Evolutionary conservation across 2,113 vertebrate genomes (phyloP), one percentile per base, ranked within the genome.

Genomic region (Ploceus nigricollis): DNA sequence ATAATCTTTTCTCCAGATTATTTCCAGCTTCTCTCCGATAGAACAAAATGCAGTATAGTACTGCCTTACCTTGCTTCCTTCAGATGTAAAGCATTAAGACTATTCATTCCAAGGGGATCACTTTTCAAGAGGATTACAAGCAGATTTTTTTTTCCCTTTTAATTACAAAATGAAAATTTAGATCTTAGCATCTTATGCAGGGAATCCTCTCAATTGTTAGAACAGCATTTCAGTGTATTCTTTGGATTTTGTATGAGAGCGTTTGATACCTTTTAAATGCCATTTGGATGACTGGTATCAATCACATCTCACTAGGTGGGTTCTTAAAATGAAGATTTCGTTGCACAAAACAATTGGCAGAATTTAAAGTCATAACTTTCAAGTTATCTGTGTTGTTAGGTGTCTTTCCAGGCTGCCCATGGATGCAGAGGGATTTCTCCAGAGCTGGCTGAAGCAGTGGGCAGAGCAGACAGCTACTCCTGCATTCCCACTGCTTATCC

Each of bases 1-100:
- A 96, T 96, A 93, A 96, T 92, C 94, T 94, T 97, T 96, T 91
- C 95, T 95, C 69, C 65, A 96, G 94, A 97, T 96, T 92, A 96
- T 96, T 97, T 97, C 95, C 97, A 96, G 96, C 89, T 93, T 96
- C 72, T 65, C 80, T 58, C 87, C 30, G 47, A 95, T 79, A 97
- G 96, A 96, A 84, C 71, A 84, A 96, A 96, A 93, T 45, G 84
- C 80, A 72, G 70, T 25, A 3, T 57, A 50, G 72, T 9, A 4
- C 80, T 87, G 82, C 90, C 93, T 97, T 94, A 96, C 94, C 96
- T 97, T 96, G 90, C 69, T 87, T 61, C 72, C 88, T 89, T 97
- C 96, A 95, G 90, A 96, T 94, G 94, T 90, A 96, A 96, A 90
- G 22, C 80, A 97, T 96, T 97, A 97, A 89, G 88, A 92, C 72